Conservation (phyloP, 2,797 vertebrate species). For the Lerista edwardsae region DNA sequence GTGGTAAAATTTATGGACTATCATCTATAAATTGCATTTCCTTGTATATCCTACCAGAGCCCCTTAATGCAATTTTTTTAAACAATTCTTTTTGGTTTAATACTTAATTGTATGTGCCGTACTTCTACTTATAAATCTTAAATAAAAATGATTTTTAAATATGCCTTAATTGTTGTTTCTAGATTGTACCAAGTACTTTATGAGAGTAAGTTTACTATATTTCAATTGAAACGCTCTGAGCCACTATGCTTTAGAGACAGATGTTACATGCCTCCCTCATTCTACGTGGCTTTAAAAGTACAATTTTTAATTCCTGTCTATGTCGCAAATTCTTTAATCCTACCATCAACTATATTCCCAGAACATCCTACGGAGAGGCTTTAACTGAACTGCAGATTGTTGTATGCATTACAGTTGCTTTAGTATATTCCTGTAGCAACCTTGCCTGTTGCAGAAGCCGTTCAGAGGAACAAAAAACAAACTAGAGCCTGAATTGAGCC, state of each 20-base stretch:
- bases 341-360: background rate
- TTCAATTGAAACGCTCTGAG: background rate
- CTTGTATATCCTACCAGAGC: background rate
- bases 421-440: background rate
- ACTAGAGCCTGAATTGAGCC: background rate
- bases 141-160: background rate
- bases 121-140: background rate
- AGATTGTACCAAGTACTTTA: background rate
- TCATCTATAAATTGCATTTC: no score
- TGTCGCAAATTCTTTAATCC: slow-evolving; percentile 13
- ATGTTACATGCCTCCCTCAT: background rate
- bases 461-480: background rate
- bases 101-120: background rate
- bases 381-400: background rate
- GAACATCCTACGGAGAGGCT: background rate
- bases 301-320: background rate
- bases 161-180: background rate
- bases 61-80: background rate
- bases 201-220: background rate
- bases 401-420: background rate
- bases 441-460: background rate
- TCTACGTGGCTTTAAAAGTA: background rate
- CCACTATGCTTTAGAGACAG: background rate
- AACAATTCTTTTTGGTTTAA: background rate
- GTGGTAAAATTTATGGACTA: background rate